Base-by-base conservation (phyloP, 2,888 invertebrate species). In the Trissolcus brochymenae region DNA sequence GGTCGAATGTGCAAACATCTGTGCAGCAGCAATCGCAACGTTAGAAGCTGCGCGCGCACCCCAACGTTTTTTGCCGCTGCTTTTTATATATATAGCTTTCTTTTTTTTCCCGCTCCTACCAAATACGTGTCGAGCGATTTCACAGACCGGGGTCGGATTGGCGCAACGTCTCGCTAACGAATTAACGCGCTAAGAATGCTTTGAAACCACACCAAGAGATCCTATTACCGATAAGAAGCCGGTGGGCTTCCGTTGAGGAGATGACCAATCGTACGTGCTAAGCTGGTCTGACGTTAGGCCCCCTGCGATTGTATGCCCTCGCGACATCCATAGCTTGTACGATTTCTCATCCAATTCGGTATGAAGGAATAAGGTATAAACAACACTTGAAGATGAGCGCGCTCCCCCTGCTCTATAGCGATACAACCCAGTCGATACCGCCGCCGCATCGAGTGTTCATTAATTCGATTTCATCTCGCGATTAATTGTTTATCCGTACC, bases 341-440 rank as follows among this genome's bases (percentile, higher is more conserved):
- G 89, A 89, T 88, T 89, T 89, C 89, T 89, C 87, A 89, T 88
- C 88, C 88, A 85, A 87, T 87, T 88, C 85, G 79, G 83, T 84
- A 83, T 82, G 78, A 86, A 87, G 84, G 84, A 86, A 35, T 35
- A 87, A 85, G 88, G 84, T 83, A 83, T 84, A 51, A 16, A 86
- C 85, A 14, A 49, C 25, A 65, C 68, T 68, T 68, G 6, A 77
- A 77, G 77, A 77, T 68, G 65, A 71, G 40, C 40, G 43, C 16
- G 16, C 7, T 19, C 19, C 19, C 25, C 60, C 53, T 14, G 17
- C 21, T 55, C 46, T 41, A 62, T 51, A 57, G 2, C 46, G 16
- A 14, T 14, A 11, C 46, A 14, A n/a, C 16, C 46, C 16, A 46
- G 46, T 46, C 46, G 16, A 46, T 46, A 46, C n/a, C n/a, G 43